Evolutionary conservation across 2,888 invertebrate genomes (phyloP).

Genomic region (Heteropelma amictum): DNA sequence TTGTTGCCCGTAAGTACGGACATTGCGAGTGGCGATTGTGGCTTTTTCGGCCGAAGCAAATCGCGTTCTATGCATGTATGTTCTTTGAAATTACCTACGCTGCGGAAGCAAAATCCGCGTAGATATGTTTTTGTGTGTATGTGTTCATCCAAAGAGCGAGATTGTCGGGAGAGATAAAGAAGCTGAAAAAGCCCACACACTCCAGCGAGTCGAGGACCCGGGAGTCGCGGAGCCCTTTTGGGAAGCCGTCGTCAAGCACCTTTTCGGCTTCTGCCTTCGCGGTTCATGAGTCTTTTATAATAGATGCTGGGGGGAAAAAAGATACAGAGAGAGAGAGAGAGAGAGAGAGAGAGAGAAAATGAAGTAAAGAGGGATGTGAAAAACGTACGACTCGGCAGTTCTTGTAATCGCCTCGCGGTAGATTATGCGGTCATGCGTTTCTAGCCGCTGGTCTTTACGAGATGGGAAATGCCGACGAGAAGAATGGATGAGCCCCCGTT

Average conservation of each 20-base stretch:
- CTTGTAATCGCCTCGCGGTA: slow-evolving; percentile 43
- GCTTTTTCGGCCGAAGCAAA: neutral
- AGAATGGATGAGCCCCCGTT: slow-evolving; percentile 16
- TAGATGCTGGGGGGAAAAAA: slow-evolving; percentile 9
- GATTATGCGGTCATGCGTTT: slow-evolving; percentile 54
- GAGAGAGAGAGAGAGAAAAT: neutral
- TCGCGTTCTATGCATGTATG: neutral
- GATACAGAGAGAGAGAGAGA: slow-evolving; percentile 12
- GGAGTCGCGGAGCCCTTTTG: slow-evolving; percentile 27
- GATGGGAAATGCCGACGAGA: slow-evolving; percentile 3
- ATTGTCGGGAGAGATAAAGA: slow-evolving; percentile 46
- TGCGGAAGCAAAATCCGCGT: neutral
- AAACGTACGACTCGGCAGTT: slow-evolving; percentile 37
- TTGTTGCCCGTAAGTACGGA: neutral
- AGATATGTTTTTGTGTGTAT: neutral
- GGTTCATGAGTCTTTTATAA: slow-evolving; percentile 44
- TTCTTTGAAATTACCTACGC: neutral
- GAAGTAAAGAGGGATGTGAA: neutral
- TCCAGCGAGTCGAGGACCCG: slow-evolving; percentile 48
- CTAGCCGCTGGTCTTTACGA: slow-evolving; percentile 23
- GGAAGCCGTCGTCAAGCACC: slow-evolving; percentile 50
- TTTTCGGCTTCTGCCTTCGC: slow-evolving; percentile 52
- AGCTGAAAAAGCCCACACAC: slow-evolving; percentile 34
- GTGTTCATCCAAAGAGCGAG: slow-evolving; percentile 23
- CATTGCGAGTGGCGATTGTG: neutral